Conservation (phyloP, 2,888 invertebrate genomes). For the Morpho helenor region DNA sequence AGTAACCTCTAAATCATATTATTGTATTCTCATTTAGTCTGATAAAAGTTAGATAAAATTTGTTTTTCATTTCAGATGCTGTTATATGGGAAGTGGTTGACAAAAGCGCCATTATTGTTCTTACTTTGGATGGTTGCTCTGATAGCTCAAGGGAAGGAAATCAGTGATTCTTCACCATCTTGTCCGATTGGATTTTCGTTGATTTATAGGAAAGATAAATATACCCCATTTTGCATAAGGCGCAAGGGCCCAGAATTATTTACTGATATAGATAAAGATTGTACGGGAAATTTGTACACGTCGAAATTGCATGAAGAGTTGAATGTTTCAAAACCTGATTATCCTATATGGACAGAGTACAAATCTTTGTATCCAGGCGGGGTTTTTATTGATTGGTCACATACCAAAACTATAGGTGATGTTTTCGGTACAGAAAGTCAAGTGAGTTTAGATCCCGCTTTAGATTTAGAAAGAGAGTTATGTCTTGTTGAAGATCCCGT, state of each 20-base stretch:
- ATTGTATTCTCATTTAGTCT: too few relatives aligned
- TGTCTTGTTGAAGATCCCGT: slow-evolving; percentile 55
- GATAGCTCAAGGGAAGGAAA: slow-evolving; percentile 4
- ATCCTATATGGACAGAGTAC: slow-evolving; percentile 65
- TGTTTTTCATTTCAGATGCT: slow-evolving; percentile 19
- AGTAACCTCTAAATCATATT: too few relatives aligned
- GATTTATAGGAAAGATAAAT: slow-evolving; percentile 36
- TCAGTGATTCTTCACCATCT: background rate
- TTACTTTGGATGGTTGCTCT: slow-evolving; percentile 11
- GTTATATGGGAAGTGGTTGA: background rate
- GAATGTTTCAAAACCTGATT: slow-evolving; percentile 41
- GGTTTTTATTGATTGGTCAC: slow-evolving; percentile 61
- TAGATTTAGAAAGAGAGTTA: slow-evolving; percentile 45
- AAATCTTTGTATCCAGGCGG: slow-evolving; percentile 62
- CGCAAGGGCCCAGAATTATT: slow-evolving; percentile 60
- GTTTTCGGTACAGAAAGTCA: slow-evolving; percentile 42
- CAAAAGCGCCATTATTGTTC: slow-evolving; percentile 12
- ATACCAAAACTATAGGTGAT: slow-evolving; percentile 46
- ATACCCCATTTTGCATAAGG: slow-evolving; percentile 51
- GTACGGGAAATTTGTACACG: slow-evolving; percentile 58
- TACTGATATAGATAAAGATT: slow-evolving; percentile 53
- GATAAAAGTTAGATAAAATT: background rate
- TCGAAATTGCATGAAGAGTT: slow-evolving; percentile 45
- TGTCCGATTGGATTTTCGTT: slow-evolving; percentile 63
- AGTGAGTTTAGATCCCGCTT: slow-evolving; percentile 37